Evolutionary conservation across 2,797 vertebrate species (phyloP).

Genomic region (Poecilia velifera): DNA sequence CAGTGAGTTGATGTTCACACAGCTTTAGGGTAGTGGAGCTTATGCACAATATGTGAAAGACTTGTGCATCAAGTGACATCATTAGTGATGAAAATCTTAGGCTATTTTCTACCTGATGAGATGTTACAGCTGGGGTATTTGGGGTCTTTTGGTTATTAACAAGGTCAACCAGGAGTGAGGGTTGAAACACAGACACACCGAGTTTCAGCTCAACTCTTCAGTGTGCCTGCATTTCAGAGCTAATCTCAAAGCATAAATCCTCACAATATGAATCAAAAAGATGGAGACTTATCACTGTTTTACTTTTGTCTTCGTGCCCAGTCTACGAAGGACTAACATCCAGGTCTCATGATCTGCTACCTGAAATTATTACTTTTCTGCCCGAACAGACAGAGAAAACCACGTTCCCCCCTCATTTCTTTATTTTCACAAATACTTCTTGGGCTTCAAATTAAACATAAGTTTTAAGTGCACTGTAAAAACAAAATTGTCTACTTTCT

Average conservation of each 20-base stretch:
- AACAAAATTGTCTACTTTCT: too few species aligned
- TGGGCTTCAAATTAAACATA: neutral
- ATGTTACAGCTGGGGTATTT: neutral
- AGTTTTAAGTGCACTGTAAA: too few species aligned
- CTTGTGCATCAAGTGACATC: neutral
- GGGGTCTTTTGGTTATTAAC: neutral
- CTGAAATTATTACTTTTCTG: neutral
- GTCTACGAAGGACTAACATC: neutral
- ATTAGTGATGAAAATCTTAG: neutral
- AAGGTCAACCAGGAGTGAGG: neutral
- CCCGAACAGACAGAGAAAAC: neutral
- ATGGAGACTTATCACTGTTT: neutral
- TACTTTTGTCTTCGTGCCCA: neutral
- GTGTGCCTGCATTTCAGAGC: neutral
- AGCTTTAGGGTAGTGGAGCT: neutral
- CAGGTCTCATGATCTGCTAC: neutral
- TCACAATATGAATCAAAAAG: neutral
- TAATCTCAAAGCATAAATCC: neutral
- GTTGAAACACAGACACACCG: neutral
- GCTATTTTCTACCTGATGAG: neutral
- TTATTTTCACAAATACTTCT: neutral
- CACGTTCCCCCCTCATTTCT: neutral
- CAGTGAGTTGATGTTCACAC: accelerated
- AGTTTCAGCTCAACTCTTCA: neutral
- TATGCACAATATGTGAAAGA: neutral